These are phyloP conservation scores for Elephas maximus DNA, from an alignment of 2,113 vertebrate genomes.

Conservation along the genomic window DNA sequence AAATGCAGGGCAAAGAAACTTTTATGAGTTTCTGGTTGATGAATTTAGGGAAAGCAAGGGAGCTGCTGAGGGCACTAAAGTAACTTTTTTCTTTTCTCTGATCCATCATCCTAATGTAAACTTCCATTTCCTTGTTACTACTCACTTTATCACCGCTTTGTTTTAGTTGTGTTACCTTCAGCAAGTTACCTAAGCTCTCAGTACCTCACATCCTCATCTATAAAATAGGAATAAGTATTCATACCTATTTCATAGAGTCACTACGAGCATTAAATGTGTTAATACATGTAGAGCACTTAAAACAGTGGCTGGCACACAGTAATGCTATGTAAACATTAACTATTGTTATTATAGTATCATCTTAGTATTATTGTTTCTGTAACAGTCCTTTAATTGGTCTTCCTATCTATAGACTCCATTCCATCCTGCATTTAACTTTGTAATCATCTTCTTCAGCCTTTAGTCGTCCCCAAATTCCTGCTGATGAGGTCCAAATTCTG, in stretches of 20 bases:
- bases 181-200: background rate
- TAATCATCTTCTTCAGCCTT: background rate
- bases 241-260: background rate
- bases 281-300: background rate
- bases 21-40: background rate
- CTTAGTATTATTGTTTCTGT: slow-evolving; percentile 1
- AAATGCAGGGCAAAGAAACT: background rate
- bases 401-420: background rate
- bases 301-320: background rate
- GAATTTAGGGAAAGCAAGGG: background rate
- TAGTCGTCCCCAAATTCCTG: background rate
- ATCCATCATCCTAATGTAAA: background rate
- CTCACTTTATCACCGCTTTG: background rate
- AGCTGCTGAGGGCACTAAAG: background rate
- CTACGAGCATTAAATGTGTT: too few relatives aligned
- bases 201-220: background rate
- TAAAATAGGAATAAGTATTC: background rate
- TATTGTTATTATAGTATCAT: background rate
- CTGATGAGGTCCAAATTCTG: background rate
- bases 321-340: background rate
- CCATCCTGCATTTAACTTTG: background rate
- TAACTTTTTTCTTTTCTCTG: background rate
- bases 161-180: background rate
- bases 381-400: background rate
- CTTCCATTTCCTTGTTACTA: background rate